Conservation (phyloP, 1,140 invertebrate species). For the Leptonema lineaticorne region DNA sequence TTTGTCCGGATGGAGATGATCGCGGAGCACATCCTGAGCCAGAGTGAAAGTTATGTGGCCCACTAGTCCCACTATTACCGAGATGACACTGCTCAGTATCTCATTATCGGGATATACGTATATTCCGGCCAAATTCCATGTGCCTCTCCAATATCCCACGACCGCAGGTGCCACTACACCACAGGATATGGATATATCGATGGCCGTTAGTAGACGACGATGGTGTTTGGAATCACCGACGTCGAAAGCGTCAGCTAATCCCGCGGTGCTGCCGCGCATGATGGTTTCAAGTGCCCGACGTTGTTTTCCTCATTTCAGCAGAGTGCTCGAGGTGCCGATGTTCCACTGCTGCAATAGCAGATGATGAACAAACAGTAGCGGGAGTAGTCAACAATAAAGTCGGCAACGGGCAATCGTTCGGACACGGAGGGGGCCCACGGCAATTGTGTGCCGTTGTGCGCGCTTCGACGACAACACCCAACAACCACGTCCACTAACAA, state of each 20-base stretch:
- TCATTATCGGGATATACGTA: constrained; percentile 65
- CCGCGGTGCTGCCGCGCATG: constrained; percentile 63
- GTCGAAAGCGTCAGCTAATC: constrained; percentile 55
- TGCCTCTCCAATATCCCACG: constrained; percentile 82
- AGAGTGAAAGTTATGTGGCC: constrained; percentile 69
- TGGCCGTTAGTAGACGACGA: constrained; percentile 62
- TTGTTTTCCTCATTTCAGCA: background rate
- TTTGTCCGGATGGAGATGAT: constrained; percentile 65
- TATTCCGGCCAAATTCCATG: constrained; percentile 76
- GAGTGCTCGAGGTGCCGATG: background rate
- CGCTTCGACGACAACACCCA: background rate
- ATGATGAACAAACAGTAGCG: too few relatives aligned
- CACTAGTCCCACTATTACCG: constrained; percentile 66
- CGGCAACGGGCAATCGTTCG: background rate
- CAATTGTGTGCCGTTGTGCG: background rate
- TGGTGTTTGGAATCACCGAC: constrained; percentile 55
- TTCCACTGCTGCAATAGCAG: background rate
- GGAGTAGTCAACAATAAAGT: too few relatives aligned
- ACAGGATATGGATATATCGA: constrained; percentile 72
- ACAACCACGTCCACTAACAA: too few relatives aligned
- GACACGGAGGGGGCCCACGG: background rate
- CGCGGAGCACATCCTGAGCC: constrained; percentile 63
- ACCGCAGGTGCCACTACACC: constrained; percentile 74
- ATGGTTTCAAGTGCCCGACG: background rate
- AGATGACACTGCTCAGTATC: constrained; percentile 63